Percentiles rank a stretch among this genome's conserved stretches.
Evolutionary conservation across 1,140 invertebrate genomes (phyloP).

Genomic region (Drosophila orosa): DNA sequence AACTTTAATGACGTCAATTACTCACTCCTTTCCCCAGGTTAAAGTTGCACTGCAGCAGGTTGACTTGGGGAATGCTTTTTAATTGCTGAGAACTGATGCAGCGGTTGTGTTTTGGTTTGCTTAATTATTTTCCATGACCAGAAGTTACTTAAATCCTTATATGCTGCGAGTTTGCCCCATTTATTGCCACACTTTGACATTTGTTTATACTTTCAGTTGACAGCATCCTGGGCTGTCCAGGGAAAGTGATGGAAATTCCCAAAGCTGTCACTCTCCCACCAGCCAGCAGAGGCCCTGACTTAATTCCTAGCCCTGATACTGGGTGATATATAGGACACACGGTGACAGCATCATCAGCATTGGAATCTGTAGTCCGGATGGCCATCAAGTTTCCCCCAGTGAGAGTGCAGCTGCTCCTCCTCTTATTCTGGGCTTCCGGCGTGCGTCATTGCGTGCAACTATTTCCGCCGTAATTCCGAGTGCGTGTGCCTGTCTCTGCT

Average conservation of each 20-base stretch:
- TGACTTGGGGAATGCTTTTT: constrained; percentile 10
- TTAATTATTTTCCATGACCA: neutral
- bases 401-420: neutral
- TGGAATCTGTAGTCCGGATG: constrained; percentile 9
- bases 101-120: constrained; percentile 15
- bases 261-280: constrained; percentile 17
- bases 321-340: constrained; percentile 7
- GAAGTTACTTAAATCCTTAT: neutral
- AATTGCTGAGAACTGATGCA: constrained; percentile 39
- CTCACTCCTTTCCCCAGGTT: constrained; percentile 11
- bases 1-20: constrained; percentile 51
- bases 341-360: constrained; percentile 29
- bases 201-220: constrained; percentile 11
- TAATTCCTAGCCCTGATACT: constrained; percentile 14
- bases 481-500: constrained; percentile 22
- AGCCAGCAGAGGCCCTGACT: neutral
- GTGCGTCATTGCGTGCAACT: constrained; percentile 49
- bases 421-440: neutral
- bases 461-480: constrained; percentile 28
- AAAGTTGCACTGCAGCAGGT: constrained; percentile 23
- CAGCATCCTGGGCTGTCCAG: constrained; percentile 2
- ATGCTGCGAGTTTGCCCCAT: neutral
- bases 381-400: neutral
- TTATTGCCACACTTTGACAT: constrained; percentile 1
- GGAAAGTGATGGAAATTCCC: constrained; percentile 37